phyloP scores from a whole-genome alignment of 2,113 vertebrate genomes.

The Ciconia boyciana region DNA sequence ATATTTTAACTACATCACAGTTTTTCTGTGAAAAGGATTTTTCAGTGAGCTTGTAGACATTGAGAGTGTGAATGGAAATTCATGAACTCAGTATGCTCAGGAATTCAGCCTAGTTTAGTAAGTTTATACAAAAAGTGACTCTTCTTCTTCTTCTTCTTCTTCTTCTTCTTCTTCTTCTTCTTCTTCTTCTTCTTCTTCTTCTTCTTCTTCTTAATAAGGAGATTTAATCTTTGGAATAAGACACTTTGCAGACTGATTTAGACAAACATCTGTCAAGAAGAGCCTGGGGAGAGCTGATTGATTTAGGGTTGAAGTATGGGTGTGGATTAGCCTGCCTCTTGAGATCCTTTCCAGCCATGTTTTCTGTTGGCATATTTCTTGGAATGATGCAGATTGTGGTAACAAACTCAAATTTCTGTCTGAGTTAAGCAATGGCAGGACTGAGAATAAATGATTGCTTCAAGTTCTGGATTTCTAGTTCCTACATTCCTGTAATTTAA shows the following conservation, averaged over 20 bases:
- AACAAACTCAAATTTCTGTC: not conserved
- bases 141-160: not conserved
- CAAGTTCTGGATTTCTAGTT: not conserved
- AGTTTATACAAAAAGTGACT: not conserved
- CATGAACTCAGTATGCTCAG: not conserved
- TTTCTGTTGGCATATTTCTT: not conserved
- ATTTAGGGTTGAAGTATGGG: not conserved
- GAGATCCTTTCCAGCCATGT: not conserved
- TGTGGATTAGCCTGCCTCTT: not conserved
- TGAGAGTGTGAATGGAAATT: not conserved
- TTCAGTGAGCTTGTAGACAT: not conserved
- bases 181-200: too few species aligned
- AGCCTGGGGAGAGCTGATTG: not conserved
- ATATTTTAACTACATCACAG: not conserved
- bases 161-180: too few species aligned
- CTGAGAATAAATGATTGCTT: not conserved
- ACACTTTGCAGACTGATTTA: not conserved
- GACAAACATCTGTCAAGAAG: not conserved
- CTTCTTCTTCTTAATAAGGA: not conserved
- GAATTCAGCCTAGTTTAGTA: not conserved
- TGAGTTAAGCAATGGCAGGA: not conserved
- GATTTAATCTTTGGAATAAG: not conserved
- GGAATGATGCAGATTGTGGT: not conserved
- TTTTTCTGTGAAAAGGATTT: not conserved
- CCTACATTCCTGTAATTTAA: not conserved